Conservation (phyloP, 2,888 invertebrate species). For the Acleris literana region DNA sequence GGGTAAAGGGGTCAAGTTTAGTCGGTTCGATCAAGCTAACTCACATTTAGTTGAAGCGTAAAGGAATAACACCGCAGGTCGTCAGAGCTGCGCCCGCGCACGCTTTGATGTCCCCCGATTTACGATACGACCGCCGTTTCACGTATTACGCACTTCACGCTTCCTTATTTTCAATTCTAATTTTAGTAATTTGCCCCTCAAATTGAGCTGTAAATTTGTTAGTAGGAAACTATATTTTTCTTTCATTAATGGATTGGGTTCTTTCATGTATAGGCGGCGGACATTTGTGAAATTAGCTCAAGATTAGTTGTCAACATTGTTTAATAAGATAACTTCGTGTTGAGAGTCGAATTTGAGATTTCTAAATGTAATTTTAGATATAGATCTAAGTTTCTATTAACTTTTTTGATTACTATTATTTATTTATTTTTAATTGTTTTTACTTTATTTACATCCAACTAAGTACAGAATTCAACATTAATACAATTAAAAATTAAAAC, state of each 20-base stretch:
- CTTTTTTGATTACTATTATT: no score
- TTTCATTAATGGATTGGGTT: conserved; percentile 25
- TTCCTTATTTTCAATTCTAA: conserved; percentile 43
- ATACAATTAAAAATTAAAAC: no score
- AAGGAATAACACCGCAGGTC: background rate
- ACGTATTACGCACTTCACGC: conserved; percentile 36
- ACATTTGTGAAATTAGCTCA: background rate
- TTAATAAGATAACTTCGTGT: background rate
- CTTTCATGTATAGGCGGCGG: conserved; percentile 22
- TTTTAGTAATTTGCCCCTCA: conserved; percentile 42
- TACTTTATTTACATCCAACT: no score
- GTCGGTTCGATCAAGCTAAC: no score
- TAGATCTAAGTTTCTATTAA: no score
- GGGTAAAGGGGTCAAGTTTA: no score
- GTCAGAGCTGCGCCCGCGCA: conserved; percentile 35
- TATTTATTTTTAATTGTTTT: no score
- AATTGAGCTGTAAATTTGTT: conserved; percentile 45
- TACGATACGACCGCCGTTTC: conserved; percentile 46
- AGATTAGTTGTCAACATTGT: conserved; percentile 14
- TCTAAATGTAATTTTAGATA: no score
- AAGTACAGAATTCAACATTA: no score
- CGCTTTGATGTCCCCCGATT: conserved; percentile 59
- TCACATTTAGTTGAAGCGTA: no score
- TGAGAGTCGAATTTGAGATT: no score
- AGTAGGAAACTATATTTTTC: conserved; percentile 38